Conservation (phyloP, 2,113 vertebrate genomes). For the Catharus fuscescens region DNA sequence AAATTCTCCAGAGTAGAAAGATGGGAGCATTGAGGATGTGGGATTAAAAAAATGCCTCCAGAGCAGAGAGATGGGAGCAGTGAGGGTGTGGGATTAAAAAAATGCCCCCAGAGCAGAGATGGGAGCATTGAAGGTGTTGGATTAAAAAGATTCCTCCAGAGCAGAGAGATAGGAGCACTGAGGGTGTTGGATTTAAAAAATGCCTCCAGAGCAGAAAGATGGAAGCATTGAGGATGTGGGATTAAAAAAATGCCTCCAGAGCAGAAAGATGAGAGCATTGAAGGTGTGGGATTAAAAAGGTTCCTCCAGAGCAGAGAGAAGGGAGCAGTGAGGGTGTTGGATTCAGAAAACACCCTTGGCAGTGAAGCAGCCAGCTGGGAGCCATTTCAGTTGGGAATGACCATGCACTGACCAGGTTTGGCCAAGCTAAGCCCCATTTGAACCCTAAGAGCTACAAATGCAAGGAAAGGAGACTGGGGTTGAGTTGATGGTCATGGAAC, state of each 20-base stretch:
- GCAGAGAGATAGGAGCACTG: not conserved
- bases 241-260: not conserved
- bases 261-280: not conserved
- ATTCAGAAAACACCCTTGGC: not conserved
- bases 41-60: not conserved
- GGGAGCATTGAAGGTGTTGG: not conserved
- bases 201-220: too few species aligned
- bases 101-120: too few species aligned
- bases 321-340: not conserved
- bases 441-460: not conserved
- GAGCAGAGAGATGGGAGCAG: not conserved
- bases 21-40: not conserved
- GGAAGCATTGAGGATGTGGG: not conserved
- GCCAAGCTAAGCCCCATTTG: not conserved
- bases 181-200: not conserved
- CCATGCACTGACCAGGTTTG: not conserved
- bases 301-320: too few species aligned
- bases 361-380: not conserved
- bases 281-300: not conserved
- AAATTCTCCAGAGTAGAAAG: too few species aligned
- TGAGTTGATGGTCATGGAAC: not conserved
- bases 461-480: not conserved
- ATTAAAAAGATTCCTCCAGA: not conserved
- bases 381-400: not conserved
- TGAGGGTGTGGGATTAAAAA: not conserved